Evolutionary conservation across 2,888 invertebrate species (phyloP), one percentile per base, ranked within the genome.

Genomic region (Synergus gifuensis): DNA sequence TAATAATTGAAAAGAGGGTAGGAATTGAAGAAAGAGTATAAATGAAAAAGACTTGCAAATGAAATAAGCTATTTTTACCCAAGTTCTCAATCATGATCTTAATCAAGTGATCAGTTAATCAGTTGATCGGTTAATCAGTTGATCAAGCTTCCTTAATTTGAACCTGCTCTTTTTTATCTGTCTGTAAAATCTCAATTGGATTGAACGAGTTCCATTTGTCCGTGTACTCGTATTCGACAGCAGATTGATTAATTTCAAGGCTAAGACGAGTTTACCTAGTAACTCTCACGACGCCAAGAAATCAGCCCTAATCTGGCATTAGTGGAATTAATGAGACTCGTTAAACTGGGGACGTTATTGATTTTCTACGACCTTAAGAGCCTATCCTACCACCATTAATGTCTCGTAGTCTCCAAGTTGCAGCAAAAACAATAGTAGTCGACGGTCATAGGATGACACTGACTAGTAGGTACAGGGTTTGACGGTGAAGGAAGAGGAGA

Each of bases 311-410:
- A 73, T 73, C 73, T 73, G 73, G 73, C 54, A 73, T 73, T 73
- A 54, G n/a, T 36, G 73, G 73, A 73, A 73, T 73, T 73, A 73
- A 73, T 73, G 76, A 62, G 62, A 77, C 76, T 77, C 63, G 76
- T 63, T 77, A 83, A 80, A 83, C 79, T 77, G 69, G 81, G 73
- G 81, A 81, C 82, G 76, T 76, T 79, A 81, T 82, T 81, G 83
- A 82, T 83, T 82, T 82, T 81, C 81, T 78, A 58, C 82, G 82
- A 82, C 81, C 73, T 73, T 54, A 73, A 28, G 73, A 73, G 73
- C 49, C 78, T 79, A 83, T 82, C 76, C 82, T 83, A 78, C 81
- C 82, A 82, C 83, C 83, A 83, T 83, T 84, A 84, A 84, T 83
- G 81, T 82, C 83, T 83, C 80, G 81, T 81, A 81, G 58, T 54